These are phyloP conservation scores for Mus pahari DNA, from an alignment of 2,113 vertebrate species.

Conservation along the genomic window DNA sequence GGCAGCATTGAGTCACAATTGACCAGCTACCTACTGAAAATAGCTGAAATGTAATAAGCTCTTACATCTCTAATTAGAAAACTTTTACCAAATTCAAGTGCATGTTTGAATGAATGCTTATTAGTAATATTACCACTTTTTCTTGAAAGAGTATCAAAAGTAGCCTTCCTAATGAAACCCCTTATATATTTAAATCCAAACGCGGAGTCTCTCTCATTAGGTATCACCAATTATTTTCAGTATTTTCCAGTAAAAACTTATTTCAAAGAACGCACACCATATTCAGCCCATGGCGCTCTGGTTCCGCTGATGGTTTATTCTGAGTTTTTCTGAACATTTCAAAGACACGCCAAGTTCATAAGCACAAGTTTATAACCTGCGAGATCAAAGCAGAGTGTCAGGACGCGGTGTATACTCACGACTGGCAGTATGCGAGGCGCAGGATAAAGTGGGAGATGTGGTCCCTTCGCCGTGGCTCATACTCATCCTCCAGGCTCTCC, in stretches of 20 bases:
- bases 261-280: slow-evolving; percentile 13
- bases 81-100: background rate
- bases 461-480: slow-evolving; percentile 94
- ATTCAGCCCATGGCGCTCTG: background rate
- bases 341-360: background rate
- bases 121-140: background rate
- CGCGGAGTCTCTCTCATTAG: background rate
- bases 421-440: slow-evolving; percentile 97
- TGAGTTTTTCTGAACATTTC: background rate
- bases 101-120: slow-evolving; percentile 32
- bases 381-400: background rate
- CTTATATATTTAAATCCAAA: slow-evolving; percentile 51
- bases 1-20: slow-evolving; percentile 80
- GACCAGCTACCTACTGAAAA: background rate
- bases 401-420: slow-evolving; percentile 89
- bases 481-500: slow-evolving; percentile 89
- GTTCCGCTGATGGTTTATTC: background rate
- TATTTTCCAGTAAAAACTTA: slow-evolving; percentile 31
- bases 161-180: background rate
- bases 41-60: background rate
- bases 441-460: slow-evolving; percentile 99
- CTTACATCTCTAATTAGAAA: slow-evolving; percentile 46
- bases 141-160: background rate
- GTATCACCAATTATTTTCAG: background rate
- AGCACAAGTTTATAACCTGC: background rate